phyloP scores from a whole-genome alignment of 1,140 invertebrate species.

The Zaprionus taronus region DNA sequence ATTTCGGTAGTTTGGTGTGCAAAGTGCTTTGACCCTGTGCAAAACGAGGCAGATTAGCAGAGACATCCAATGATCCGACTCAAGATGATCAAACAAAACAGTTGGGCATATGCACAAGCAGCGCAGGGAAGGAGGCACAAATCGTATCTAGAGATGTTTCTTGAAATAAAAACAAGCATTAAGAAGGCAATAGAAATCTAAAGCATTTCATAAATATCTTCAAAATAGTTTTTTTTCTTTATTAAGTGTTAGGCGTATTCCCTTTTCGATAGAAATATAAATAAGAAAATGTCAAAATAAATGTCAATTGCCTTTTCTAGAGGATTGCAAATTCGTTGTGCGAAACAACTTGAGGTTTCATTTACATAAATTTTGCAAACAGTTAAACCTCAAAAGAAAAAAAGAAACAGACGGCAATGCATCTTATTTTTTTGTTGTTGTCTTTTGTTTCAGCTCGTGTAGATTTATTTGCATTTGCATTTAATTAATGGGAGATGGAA shows the following conservation, averaged over 20 bases:
- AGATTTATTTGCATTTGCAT: slow-evolving; percentile 78
- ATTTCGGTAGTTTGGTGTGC: slow-evolving; percentile 27
- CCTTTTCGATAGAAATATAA: background rate
- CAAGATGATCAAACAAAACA: background rate
- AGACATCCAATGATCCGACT: background rate
- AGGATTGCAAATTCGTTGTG: slow-evolving; percentile 20
- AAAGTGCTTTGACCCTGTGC: slow-evolving; percentile 81
- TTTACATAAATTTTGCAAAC: slow-evolving; percentile 75
- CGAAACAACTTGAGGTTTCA: slow-evolving; percentile 25
- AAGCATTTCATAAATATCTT: too few species aligned
- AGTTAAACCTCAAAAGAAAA: slow-evolving; percentile 36
- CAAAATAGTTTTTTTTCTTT: too few species aligned
- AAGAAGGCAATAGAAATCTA: too few species aligned
- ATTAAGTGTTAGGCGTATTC: too few species aligned
- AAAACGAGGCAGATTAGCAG: slow-evolving; percentile 33
- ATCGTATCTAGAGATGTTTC: too few species aligned
- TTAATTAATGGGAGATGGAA: slow-evolving; percentile 71
- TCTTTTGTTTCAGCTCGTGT: slow-evolving; percentile 50
- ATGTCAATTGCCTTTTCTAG: slow-evolving; percentile 1
- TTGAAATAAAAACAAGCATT: too few species aligned
- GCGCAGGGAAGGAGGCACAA: background rate
- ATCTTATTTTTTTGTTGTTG: slow-evolving; percentile 47
- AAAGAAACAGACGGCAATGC: slow-evolving; percentile 65
- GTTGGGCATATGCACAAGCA: slow-evolving; percentile 22
- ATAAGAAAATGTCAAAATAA: background rate